Conservation (phyloP, 2,797 vertebrate genomes). For the Euphonia xanthogaster region DNA sequence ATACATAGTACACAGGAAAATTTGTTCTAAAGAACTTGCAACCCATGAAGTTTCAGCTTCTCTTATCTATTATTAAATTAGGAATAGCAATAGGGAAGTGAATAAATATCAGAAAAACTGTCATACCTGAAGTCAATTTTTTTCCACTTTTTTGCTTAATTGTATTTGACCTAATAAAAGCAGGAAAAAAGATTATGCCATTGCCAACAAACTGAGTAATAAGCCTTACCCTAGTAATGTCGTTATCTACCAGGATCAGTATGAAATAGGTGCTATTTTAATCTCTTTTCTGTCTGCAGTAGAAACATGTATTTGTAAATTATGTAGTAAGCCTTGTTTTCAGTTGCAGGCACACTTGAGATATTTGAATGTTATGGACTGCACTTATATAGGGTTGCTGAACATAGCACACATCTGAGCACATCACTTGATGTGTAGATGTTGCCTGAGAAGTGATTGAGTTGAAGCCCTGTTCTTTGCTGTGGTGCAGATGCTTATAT, state of each 20-base stretch:
- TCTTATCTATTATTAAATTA: neutral
- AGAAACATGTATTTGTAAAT: neutral
- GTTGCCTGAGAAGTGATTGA: neutral
- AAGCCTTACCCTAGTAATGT: neutral
- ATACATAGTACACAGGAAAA: neutral
- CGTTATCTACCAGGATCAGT: neutral
- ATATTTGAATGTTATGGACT: neutral
- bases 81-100: neutral
- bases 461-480: neutral
- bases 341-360: neutral
- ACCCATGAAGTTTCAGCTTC: neutral
- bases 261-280: neutral
- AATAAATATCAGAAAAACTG: neutral
- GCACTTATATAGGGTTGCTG: neutral
- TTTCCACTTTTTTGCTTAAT: neutral
- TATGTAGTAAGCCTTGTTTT: neutral
- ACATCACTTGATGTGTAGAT: neutral
- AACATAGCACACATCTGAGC: neutral
- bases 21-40: neutral
- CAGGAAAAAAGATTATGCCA: neutral
- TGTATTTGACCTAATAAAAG: neutral
- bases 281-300: neutral
- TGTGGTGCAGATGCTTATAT: neutral
- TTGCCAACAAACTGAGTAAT: slow-evolving; percentile 18
- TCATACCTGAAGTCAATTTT: slow-evolving; percentile 56